Evolutionary conservation across 1,140 invertebrate genomes (phyloP).

Genomic region (Choristoneura fumiferana): DNA sequence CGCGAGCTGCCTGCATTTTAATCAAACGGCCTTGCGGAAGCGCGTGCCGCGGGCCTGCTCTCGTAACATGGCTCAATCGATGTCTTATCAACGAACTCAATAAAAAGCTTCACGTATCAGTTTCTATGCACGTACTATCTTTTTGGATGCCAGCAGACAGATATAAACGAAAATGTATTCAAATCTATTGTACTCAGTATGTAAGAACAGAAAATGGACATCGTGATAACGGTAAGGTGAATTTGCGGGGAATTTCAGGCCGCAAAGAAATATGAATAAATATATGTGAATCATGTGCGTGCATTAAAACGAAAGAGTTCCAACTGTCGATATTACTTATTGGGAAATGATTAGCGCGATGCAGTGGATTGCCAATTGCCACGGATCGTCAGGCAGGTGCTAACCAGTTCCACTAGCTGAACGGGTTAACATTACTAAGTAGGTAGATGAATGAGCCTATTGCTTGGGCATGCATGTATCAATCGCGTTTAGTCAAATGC

Average conservation of each 20-base stretch:
- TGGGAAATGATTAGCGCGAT: constrained; percentile 49
- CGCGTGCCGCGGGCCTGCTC: constrained; percentile 57
- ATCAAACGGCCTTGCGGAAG: constrained; percentile 74
- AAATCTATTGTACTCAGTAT: constrained; percentile 9
- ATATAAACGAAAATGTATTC: not conserved
- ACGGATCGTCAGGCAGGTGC: constrained; percentile 43
- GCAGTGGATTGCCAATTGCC: constrained; percentile 33
- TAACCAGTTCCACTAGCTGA: constrained; percentile 53
- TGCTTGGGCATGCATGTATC: constrained; percentile 37
- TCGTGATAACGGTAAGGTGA: constrained; percentile 5
- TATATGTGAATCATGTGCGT: not conserved
- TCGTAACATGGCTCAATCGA: constrained; percentile 54
- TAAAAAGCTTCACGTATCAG: constrained; percentile 15
- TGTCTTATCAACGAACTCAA: constrained; percentile 38
- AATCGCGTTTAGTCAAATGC: constrained; percentile 15
- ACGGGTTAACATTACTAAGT: constrained; percentile 37
- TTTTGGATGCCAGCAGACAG: constrained; percentile 3
- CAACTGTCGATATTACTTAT: constrained; percentile 35
- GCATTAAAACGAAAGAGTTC: constrained; percentile 12
- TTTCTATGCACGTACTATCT: constrained; percentile 8
- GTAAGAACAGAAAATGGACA: not conserved
- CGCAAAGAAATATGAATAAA: not conserved
- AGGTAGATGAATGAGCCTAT: constrained; percentile 46
- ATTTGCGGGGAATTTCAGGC: not conserved
- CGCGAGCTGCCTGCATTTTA: constrained; percentile 75